Evolutionary conservation across 2,113 vertebrate species (phyloP), one percentile per base, ranked within the genome.

Genomic region (Rhagologus leucostigma): DNA sequence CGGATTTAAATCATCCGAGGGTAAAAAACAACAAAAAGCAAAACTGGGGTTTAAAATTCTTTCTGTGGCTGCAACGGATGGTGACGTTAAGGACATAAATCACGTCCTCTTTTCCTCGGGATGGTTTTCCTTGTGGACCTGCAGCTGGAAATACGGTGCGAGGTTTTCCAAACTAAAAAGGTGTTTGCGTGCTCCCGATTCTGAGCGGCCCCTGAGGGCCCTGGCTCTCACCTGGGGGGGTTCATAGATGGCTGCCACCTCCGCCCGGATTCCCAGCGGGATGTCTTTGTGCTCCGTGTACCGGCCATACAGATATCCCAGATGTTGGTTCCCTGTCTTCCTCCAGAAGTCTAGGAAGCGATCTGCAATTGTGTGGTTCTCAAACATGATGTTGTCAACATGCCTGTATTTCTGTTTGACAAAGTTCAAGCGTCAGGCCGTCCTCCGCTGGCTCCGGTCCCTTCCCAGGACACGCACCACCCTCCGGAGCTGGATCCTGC

Each of bases 311-410:
- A 99, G 93, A 67, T 99, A 99, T 1, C 99, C 99, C 32, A 99
- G 98, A 46, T 99, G 98, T 82, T 99, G 99, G 93, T 98, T 99
- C 46, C 99, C 99, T 4, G 99, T 99, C 98, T 99, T 99, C 95
- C 99, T 98, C 99, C 99, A 99, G 97, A 99, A 99, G 98, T 99
- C 99, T 59, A 99, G 98, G 97, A 99, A 99, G 87, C 99, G 99
- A 97, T 99, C 99, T 5, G 99, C 99, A 41, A 99, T 99, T 13
- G 99, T 99, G 98, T 99, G 99, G 95, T 99, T 99, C 98, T 99
- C 99, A 97, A 99, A 99, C 99, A 99, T 99, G 96, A 99, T 99
- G 95, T 99, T 99, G 98, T 99, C 99, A 97, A 99, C 99, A 27
- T 99, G 99, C 96, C 99, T 98, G 98, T 99, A 99, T 98, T 99